Evolutionary conservation across 2,113 vertebrate species (phyloP).

Genomic region (Vimba vimba): DNA sequence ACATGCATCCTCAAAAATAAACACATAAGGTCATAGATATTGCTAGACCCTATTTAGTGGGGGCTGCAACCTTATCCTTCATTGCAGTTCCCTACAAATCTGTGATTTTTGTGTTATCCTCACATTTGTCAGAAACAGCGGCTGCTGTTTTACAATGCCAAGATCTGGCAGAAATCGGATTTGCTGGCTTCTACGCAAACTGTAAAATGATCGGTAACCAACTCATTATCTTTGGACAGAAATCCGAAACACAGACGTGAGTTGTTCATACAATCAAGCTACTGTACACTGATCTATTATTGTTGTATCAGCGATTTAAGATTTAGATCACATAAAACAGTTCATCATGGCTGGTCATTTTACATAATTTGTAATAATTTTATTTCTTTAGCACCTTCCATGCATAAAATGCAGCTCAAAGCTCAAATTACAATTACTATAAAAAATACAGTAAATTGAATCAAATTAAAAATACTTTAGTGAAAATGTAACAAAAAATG

Average conservation of each 20-base stretch:
- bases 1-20: neutral
- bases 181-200: neutral
- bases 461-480: no score
- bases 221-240: neutral
- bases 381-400: neutral
- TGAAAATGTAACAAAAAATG: no score
- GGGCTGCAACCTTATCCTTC: neutral
- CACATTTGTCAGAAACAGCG: neutral
- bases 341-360: neutral
- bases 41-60: neutral
- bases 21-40: conserved; percentile 5
- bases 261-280: neutral
- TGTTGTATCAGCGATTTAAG: neutral
- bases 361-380: no score
- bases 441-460: no score
- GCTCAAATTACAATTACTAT: no score
- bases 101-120: neutral
- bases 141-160: neutral
- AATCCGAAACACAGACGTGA: neutral
- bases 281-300: neutral
- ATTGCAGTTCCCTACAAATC: neutral
- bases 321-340: neutral
- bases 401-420: neutral
- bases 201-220: neutral
- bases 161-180: neutral